Conservation (phyloP, 2,888 invertebrate species). For the Meliscaeva auricollis region DNA sequence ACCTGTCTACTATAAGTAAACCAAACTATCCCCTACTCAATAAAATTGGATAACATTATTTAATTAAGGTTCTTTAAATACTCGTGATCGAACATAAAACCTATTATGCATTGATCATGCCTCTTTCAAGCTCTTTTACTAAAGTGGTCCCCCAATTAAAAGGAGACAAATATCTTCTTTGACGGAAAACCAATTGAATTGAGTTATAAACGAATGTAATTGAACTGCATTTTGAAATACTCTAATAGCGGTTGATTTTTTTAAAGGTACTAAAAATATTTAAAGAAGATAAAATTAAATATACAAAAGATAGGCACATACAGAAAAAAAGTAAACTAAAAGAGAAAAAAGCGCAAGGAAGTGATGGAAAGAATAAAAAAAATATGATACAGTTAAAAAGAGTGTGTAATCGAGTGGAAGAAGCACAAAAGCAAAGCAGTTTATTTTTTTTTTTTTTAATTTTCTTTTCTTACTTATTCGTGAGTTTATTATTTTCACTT, state of each 20-base stretch:
- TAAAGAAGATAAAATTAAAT: slow-evolving; percentile 21
- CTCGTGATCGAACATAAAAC: neutral
- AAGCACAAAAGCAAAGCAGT: slow-evolving; percentile 71
- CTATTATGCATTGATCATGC: neutral
- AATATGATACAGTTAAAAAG: slow-evolving; percentile 50
- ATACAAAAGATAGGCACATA: slow-evolving; percentile 14
- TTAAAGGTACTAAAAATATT: slow-evolving; percentile 5
- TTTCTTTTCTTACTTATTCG: neutral
- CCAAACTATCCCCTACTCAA: neutral
- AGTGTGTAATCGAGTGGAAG: slow-evolving; percentile 62
- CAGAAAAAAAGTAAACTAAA: slow-evolving; percentile 14
- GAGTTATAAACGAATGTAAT: neutral
- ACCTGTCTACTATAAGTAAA: too few species aligned
- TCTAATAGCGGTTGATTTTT: neutral
- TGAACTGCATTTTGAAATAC: slow-evolving; percentile 1
- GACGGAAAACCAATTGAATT: neutral
- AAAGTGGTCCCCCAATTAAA: neutral
- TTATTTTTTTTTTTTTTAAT: slow-evolving; percentile 25
- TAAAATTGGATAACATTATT: neutral
- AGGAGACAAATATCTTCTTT: neutral
- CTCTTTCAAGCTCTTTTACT: neutral
- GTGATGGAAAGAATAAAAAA: slow-evolving; percentile 43
- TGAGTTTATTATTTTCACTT: slow-evolving; percentile 23
- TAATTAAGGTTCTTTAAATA: neutral
- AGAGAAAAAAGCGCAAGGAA: slow-evolving; percentile 53